These are phyloP conservation scores for Rana temporaria DNA, from an alignment of 2,113 vertebrate genomes.

Conservation along the genomic window DNA sequence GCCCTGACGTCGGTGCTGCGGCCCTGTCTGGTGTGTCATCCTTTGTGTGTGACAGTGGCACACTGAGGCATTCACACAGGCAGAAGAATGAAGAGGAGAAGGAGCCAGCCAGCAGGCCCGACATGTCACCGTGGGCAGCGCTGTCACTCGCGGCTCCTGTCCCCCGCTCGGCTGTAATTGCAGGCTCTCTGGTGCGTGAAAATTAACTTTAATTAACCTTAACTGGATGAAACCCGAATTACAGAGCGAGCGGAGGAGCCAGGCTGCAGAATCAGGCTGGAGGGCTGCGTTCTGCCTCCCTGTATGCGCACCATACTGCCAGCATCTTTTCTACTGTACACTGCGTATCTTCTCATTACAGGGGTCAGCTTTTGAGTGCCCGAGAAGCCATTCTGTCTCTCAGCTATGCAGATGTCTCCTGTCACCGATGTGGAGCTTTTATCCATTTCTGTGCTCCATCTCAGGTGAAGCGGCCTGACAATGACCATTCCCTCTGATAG, in stretches of 20 bases:
- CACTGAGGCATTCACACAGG: conserved; percentile 1
- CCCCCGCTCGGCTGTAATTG: conserved; percentile 53
- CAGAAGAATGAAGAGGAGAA: conserved; percentile 3
- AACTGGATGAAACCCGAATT: conserved; percentile 53
- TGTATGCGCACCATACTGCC: not conserved
- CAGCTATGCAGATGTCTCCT: not conserved
- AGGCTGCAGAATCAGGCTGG: conserved; percentile 13
- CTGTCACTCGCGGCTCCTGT: conserved; percentile 31
- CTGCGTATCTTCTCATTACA: not conserved
- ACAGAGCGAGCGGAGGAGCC: conserved; percentile 18
- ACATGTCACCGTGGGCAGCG: conserved; percentile 44
- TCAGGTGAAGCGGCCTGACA: not conserved
- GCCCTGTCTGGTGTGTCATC: not conserved
- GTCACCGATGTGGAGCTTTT: not conserved
- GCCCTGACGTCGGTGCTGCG: not conserved
- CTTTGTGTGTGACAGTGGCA: conserved; percentile 19
- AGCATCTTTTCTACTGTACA: not conserved
- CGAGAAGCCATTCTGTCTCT: not conserved
- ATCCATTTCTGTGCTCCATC: not conserved
- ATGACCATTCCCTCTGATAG: not conserved
- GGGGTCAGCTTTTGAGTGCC: not conserved
- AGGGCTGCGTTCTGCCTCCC: not conserved
- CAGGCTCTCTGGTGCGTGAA: conserved; percentile 54
- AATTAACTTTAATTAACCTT: conserved; percentile 58
- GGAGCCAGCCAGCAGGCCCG: conserved; percentile 18